Percentiles rank a stretch among this genome's conserved stretches.
Conservation (phyloP, 2,797 vertebrate genomes). For the Leptatherina wallacei region DNA sequence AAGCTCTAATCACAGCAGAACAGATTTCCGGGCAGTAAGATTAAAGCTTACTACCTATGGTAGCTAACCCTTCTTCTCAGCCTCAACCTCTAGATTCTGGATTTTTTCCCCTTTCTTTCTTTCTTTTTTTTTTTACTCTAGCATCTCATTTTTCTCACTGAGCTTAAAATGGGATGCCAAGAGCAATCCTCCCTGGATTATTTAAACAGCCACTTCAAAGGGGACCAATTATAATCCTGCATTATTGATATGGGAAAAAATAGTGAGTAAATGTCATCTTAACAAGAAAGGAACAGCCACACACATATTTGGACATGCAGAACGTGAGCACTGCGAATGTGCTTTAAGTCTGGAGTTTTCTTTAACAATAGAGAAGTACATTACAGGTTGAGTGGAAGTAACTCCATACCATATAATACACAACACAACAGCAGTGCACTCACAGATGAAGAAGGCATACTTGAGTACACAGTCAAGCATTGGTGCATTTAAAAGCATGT, state of each 20-base stretch:
- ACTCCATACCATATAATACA: constrained; percentile 9
- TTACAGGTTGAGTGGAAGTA: constrained; percentile 32
- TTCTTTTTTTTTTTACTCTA: constrained; percentile 6
- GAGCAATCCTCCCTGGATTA: constrained; percentile 75
- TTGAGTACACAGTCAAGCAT: neutral
- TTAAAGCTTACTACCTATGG: constrained; percentile 57
- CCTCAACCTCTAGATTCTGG: constrained; percentile 46
- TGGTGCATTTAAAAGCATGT: neutral
- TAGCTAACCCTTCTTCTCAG: constrained; percentile 40
- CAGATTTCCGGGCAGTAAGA: constrained; percentile 48
- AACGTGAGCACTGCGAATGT: constrained; percentile 21
- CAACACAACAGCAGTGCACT: neutral
- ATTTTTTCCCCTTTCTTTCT: constrained; percentile 24
- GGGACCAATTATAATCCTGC: constrained; percentile 70
- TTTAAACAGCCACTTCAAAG: constrained; percentile 76
- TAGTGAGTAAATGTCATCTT: constrained; percentile 60
- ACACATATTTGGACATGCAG: constrained; percentile 37
- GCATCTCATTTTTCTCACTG: constrained; percentile 31
- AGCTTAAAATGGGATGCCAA: constrained; percentile 68
- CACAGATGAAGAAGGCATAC: neutral
- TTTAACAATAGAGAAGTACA: constrained; percentile 20
- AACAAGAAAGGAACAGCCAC: constrained; percentile 37
- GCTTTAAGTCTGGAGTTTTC: constrained; percentile 41
- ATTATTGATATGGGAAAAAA: constrained; percentile 69
- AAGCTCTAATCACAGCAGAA: constrained; percentile 46